These are phyloP conservation scores for Apamea sordens DNA, from an alignment of 2,888 invertebrate genomes.

Conservation along the genomic window DNA sequence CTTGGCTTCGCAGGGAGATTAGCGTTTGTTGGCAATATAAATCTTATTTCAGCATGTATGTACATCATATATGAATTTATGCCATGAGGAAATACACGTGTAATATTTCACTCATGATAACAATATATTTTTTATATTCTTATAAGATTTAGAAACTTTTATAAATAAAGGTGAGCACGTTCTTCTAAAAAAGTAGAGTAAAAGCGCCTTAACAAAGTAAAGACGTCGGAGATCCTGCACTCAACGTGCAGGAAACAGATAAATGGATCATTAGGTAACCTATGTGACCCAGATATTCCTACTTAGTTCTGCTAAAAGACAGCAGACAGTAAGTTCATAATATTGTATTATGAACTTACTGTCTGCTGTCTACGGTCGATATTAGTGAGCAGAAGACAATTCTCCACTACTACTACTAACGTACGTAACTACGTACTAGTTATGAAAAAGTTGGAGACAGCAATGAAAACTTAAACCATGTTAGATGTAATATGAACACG, in stretches of 20 bases:
- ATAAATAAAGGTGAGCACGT: conserved; percentile 18
- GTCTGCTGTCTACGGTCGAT: no score
- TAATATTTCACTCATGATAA: background rate
- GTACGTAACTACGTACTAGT: no score
- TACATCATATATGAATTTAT: background rate
- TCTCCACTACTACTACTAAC: no score
- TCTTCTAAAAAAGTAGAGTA: background rate
- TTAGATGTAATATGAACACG: background rate
- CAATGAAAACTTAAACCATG: background rate
- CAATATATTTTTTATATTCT: background rate
- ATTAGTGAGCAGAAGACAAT: no score
- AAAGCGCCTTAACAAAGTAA: conserved; percentile 22
- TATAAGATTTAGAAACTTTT: background rate
- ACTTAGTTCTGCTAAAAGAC: conserved; percentile 10
- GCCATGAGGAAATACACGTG: background rate
- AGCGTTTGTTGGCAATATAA: conserved; percentile 14
- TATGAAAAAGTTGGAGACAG: background rate
- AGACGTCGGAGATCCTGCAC: conserved; percentile 24
- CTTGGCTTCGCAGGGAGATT: conserved; percentile 1
- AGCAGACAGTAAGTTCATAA: background rate
- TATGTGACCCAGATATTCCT: conserved; percentile 16
- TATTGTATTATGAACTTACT: background rate
- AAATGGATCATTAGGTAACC: conserved; percentile 43
- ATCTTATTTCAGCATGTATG: background rate
- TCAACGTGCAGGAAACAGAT: conserved; percentile 49